Conservation (phyloP, 2,888 invertebrate genomes). For the Nomada flava region DNA sequence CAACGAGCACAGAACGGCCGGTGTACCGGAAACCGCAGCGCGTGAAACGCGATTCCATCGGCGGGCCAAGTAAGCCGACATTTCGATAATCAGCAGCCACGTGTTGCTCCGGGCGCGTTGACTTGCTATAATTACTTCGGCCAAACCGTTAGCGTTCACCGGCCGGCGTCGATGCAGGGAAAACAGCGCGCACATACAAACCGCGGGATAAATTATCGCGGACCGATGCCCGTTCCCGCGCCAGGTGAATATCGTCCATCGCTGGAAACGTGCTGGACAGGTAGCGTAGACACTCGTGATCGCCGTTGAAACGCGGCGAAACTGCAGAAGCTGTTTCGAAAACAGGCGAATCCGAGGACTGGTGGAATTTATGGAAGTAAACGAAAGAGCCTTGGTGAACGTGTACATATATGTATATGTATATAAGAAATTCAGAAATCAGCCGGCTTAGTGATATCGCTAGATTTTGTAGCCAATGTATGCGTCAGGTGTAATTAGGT, state of each 20-base stretch:
- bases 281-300: not conserved
- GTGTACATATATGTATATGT: no score
- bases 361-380: no score
- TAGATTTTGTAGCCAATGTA: no score
- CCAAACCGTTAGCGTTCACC: slow-evolving; percentile 41
- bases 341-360: no score
- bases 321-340: not conserved
- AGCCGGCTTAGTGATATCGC: no score
- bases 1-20: not conserved
- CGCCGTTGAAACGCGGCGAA: slow-evolving; percentile 6
- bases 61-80: slow-evolving; percentile 54
- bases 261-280: slow-evolving; percentile 5
- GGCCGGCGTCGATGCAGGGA: slow-evolving; percentile 20
- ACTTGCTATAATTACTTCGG: slow-evolving; percentile 60
- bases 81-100: slow-evolving; percentile 72
- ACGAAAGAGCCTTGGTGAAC: no score
- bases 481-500: no score
- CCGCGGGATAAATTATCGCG: slow-evolving; percentile 55
- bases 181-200: slow-evolving; percentile 3
- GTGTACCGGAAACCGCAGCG: slow-evolving; percentile 46
- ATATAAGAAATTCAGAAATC: no score
- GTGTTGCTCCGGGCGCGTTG: slow-evolving; percentile 68
- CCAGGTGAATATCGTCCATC: slow-evolving; percentile 31
- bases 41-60: slow-evolving; percentile 56
- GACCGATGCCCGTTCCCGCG: slow-evolving; percentile 37